phyloP scores from a whole-genome alignment of 1,140 invertebrate genomes.

The Caenorhabditis inopinata region DNA sequence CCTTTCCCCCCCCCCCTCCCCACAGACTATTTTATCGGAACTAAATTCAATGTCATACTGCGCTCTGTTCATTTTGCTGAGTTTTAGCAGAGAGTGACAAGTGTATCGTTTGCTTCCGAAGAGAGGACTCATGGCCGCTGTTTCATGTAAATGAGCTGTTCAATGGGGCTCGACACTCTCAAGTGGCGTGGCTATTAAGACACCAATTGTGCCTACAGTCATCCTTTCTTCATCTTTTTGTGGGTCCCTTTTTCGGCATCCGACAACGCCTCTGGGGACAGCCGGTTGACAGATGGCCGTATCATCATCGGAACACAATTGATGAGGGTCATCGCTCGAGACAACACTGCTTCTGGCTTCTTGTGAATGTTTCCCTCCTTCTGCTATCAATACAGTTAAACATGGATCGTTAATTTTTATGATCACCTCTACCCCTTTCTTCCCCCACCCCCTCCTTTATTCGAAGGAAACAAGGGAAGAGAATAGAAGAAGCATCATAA shows the following conservation, averaged over 20 bases:
- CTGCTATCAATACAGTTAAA: neutral
- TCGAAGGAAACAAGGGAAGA: neutral
- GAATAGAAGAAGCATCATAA: neutral
- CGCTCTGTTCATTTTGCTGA: neutral
- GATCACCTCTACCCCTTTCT: slow-evolving; percentile 3
- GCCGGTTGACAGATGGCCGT: slow-evolving; percentile 18
- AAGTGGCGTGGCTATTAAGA: slow-evolving; percentile 30
- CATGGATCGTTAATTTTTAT: slow-evolving; percentile 31
- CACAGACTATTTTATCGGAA: too few relatives aligned
- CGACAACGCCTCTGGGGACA: slow-evolving; percentile 1
- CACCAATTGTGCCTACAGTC: slow-evolving; percentile 32
- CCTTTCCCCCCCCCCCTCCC: too few relatives aligned
- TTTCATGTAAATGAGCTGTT: slow-evolving; percentile 33
- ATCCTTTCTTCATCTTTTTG: slow-evolving; percentile 22
- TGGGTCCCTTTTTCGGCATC: neutral
- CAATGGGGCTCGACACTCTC: slow-evolving; percentile 14
- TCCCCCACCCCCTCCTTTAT: too few relatives aligned
- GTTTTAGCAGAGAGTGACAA: neutral
- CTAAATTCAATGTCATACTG: too few relatives aligned
- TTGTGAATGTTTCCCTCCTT: neutral
- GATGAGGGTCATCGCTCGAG: slow-evolving; percentile 26
- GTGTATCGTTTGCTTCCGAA: slow-evolving; percentile 16
- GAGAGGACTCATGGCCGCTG: neutral
- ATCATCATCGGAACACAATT: slow-evolving; percentile 15
- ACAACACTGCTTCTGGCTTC: neutral